phyloP scores from a whole-genome alignment of 2,797 vertebrate genomes.

The Menidia menidia region DNA sequence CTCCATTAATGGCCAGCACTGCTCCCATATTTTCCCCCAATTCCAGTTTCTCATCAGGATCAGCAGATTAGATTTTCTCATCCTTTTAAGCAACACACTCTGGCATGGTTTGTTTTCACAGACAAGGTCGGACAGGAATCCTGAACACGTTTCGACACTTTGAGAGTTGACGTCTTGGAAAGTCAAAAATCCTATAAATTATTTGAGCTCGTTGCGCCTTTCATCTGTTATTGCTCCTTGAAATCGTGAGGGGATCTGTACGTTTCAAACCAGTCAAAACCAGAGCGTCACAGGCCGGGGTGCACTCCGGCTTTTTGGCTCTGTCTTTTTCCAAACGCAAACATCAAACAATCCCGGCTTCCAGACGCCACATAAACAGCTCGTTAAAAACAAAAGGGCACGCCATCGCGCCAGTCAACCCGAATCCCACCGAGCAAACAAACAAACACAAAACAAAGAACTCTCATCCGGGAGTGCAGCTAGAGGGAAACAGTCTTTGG shows the following conservation, averaged over 20 bases:
- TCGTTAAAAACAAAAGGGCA: conserved; percentile 69
- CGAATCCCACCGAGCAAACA: conserved; percentile 49
- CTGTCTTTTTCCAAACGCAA: conserved; percentile 37
- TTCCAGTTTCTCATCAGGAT: conserved; percentile 12
- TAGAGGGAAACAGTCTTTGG: conserved; percentile 44
- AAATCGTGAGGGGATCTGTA: conserved; percentile 38
- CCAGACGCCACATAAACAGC: conserved; percentile 70
- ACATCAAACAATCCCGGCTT: conserved; percentile 69
- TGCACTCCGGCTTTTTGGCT: conserved; percentile 4
- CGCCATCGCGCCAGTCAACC: conserved; percentile 49
- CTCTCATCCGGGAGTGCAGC: conserved; percentile 43
- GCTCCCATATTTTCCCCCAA: not conserved
- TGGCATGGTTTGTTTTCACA: conserved; percentile 12
- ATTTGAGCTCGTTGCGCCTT: conserved; percentile 35
- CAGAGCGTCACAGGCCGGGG: conserved; percentile 43
- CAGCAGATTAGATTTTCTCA: not conserved
- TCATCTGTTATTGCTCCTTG: conserved; percentile 42
- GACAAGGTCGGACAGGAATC: conserved; percentile 17
- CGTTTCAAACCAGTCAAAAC: conserved; percentile 55
- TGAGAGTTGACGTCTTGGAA: conserved; percentile 4
- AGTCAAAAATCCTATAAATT: conserved; percentile 49
- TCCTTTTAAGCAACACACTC: conserved; percentile 3
- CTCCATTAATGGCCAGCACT: not conserved
- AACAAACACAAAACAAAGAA: conserved; percentile 42
- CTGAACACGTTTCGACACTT: conserved; percentile 7